Evolutionary conservation across 1,140 invertebrate genomes (phyloP).

Genomic region (Drosophila miranda): DNA sequence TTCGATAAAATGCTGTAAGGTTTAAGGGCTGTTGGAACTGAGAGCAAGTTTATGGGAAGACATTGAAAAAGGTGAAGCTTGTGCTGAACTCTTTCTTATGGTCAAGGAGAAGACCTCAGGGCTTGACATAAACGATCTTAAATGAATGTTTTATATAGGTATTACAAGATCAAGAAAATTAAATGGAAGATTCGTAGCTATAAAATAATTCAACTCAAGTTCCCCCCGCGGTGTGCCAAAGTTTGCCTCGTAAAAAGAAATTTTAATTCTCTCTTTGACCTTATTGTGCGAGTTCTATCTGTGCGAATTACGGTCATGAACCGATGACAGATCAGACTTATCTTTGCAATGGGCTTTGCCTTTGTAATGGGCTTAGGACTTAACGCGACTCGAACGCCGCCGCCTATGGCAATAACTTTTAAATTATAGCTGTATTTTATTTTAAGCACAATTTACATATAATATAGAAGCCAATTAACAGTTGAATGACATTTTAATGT

Average conservation of each 20-base stretch:
- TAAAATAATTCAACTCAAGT: too few relatives aligned
- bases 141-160: too few relatives aligned
- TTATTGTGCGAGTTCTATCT: conserved; percentile 9
- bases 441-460: conserved; percentile 68
- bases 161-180: too few relatives aligned
- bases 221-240: too few relatives aligned
- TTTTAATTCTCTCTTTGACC: too few relatives aligned
- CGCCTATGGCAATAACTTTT: conserved; percentile 58
- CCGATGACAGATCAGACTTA: background rate
- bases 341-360: conserved; percentile 3
- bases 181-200: too few relatives aligned
- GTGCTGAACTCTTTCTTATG: conserved; percentile 29
- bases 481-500: conserved; percentile 80
- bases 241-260: background rate
- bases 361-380: conserved; percentile 9
- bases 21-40: background rate
- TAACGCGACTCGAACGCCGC: too few relatives aligned
- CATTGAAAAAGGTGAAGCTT: conserved; percentile 32
- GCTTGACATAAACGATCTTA: too few relatives aligned
- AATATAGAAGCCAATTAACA: conserved; percentile 60
- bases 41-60: conserved; percentile 25
- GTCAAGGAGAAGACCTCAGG: too few relatives aligned
- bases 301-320: background rate
- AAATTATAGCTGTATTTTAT: conserved; percentile 66
- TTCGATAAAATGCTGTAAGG: background rate